Evolutionary conservation across 2,888 invertebrate genomes (phyloP).

Genomic region (Pelosia muscerda): DNA sequence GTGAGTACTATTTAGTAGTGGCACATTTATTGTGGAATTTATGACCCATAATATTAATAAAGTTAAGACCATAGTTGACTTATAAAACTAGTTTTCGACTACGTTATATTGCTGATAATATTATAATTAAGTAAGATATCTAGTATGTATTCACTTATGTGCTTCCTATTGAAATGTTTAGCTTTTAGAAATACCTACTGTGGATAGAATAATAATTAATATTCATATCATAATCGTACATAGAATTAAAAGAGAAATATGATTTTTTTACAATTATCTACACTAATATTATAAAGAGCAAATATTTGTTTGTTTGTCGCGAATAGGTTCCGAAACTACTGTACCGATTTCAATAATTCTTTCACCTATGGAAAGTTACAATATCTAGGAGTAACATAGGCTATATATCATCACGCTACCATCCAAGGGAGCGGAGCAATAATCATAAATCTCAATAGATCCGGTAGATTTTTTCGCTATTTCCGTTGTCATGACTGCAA

Average conservation of each 20-base stretch:
- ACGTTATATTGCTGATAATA: slow-evolving; percentile 1
- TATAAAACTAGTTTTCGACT: not conserved
- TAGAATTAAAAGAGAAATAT: not conserved
- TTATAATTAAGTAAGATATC: not conserved
- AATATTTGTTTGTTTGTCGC: too few relatives aligned
- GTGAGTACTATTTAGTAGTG: slow-evolving; percentile 16
- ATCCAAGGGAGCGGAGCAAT: too few relatives aligned
- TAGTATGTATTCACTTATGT: not conserved
- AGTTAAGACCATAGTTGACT: not conserved
- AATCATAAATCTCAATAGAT: too few relatives aligned
- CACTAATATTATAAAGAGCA: too few relatives aligned
- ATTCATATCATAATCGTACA: not conserved
- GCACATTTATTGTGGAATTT: not conserved
- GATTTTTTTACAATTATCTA: too few relatives aligned
- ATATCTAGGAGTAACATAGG: too few relatives aligned
- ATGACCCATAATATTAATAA: not conserved
- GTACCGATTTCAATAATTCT: too few relatives aligned
- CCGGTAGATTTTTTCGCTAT: too few relatives aligned
- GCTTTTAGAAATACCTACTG: not conserved
- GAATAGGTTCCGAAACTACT: too few relatives aligned
- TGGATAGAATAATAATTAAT: not conserved
- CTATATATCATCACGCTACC: too few relatives aligned
- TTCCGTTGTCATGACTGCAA: too few relatives aligned
- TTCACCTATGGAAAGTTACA: too few relatives aligned
- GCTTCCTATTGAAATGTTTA: not conserved